phyloP scores from a whole-genome alignment of 2,888 invertebrate genomes.

The Nomada fabriciana region DNA sequence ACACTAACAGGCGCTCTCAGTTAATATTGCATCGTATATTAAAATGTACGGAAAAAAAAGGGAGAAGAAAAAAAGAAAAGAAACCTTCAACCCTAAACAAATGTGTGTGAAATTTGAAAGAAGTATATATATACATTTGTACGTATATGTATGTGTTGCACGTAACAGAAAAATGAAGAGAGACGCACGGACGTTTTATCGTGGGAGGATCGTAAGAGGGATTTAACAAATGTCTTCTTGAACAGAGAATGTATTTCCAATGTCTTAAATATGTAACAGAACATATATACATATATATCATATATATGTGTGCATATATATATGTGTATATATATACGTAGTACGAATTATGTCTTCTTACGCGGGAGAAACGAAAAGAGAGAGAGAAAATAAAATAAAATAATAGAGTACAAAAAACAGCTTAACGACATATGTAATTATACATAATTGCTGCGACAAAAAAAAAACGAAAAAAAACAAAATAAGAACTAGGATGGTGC shows the following conservation, averaged over 20 bases:
- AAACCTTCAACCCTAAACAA: constrained; percentile 11
- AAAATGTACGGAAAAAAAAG: neutral
- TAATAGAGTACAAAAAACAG: constrained; percentile 25
- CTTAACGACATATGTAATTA: constrained; percentile 36
- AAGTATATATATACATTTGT: no score
- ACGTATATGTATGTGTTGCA: no score
- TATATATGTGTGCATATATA: constrained; percentile 19
- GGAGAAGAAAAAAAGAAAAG: neutral
- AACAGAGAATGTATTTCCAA: constrained; percentile 66
- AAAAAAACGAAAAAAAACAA: neutral
- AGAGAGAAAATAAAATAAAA: constrained; percentile 1
- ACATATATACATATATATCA: constrained; percentile 34
- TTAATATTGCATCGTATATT: constrained; percentile 2
- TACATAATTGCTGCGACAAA: constrained; percentile 50
- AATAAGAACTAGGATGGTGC: constrained; percentile 43
- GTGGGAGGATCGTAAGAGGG: constrained; percentile 33
- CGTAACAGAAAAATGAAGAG: neutral
- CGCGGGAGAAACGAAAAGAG: constrained; percentile 10
- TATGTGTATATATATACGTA: constrained; percentile 23
- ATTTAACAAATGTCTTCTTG: constrained; percentile 49
- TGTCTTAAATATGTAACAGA: constrained; percentile 53
- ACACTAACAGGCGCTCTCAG: constrained; percentile 29
- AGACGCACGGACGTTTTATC: constrained; percentile 20
- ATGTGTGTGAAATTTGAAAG: neutral
- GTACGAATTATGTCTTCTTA: constrained; percentile 52